Conservation (phyloP, 1,140 invertebrate genomes). For the Heterodera carotae region DNA sequence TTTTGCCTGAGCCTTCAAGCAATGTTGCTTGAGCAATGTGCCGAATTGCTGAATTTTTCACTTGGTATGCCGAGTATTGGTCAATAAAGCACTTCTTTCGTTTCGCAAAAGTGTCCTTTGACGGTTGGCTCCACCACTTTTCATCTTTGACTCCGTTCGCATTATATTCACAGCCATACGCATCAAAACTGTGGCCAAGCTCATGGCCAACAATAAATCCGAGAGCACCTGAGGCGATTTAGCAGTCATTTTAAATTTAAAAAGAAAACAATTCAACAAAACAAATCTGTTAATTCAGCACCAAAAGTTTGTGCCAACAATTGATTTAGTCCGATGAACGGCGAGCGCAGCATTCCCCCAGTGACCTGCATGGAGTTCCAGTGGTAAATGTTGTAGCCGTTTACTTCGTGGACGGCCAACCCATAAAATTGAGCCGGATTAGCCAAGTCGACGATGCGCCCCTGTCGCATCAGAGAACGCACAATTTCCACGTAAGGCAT, state of each 20-base stretch:
- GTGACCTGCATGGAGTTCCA: conserved; percentile 2
- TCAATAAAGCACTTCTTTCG: conserved; percentile 20
- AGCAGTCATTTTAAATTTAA: not conserved
- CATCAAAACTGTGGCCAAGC: conserved; percentile 8
- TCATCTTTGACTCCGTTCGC: conserved; percentile 5
- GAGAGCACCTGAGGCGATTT: not conserved
- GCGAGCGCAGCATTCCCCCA: conserved; percentile 4
- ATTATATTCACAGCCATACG: conserved; percentile 9
- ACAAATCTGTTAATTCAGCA: too few species aligned
- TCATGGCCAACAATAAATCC: conserved; percentile 4
- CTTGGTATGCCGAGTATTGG: conserved; percentile 17
- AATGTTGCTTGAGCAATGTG: not conserved
- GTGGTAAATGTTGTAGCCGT: conserved; percentile 16
- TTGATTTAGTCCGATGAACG: not conserved
- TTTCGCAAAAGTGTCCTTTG: not conserved
- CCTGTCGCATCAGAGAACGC: not conserved
- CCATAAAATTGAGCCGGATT: not conserved
- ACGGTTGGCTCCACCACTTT: not conserved
- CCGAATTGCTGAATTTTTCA: not conserved
- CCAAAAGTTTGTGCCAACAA: conserved; percentile 1
- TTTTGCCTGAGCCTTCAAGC: too few species aligned
- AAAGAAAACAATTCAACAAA: not conserved
- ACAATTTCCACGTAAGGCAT: not conserved
- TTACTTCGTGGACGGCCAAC: not conserved
- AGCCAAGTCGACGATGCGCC: not conserved